Evolutionary conservation across 2,113 vertebrate genomes (phyloP).

Genomic region (Pseudonaja textilis): DNA sequence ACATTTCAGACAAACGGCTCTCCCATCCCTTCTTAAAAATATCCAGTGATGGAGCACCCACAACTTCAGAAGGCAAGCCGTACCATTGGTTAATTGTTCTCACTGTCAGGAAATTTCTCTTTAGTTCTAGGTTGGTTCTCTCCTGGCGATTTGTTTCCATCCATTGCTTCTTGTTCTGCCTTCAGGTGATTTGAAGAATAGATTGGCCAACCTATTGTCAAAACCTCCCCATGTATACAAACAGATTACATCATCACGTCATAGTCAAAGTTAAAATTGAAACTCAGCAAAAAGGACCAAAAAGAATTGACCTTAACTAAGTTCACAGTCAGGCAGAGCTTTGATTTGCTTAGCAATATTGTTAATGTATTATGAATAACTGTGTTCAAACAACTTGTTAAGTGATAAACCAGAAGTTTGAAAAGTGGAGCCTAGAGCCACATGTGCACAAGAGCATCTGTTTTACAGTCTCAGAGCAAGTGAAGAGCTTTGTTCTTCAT

Average conservation of each 20-base stretch:
- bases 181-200: background rate
- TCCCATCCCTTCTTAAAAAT: background rate
- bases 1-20: background rate
- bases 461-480: background rate
- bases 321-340: background rate
- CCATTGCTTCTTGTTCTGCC: background rate
- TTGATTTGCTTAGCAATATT: background rate
- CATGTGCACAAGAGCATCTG: background rate
- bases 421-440: background rate
- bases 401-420: background rate
- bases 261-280: background rate
- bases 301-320: background rate
- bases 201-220: background rate
- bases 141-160: background rate
- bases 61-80: background rate
- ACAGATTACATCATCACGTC: background rate
- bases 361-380: background rate
- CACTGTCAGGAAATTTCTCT: background rate
- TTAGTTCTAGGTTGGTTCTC: background rate
- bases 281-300: background rate
- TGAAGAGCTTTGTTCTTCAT: background rate
- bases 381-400: background rate
- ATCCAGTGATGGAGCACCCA: background rate
- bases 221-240: background rate
- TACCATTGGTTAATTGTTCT: background rate